These are phyloP conservation scores for Zalophus californianus DNA, from an alignment of 2,797 vertebrate species.

Conservation along the genomic window DNA sequence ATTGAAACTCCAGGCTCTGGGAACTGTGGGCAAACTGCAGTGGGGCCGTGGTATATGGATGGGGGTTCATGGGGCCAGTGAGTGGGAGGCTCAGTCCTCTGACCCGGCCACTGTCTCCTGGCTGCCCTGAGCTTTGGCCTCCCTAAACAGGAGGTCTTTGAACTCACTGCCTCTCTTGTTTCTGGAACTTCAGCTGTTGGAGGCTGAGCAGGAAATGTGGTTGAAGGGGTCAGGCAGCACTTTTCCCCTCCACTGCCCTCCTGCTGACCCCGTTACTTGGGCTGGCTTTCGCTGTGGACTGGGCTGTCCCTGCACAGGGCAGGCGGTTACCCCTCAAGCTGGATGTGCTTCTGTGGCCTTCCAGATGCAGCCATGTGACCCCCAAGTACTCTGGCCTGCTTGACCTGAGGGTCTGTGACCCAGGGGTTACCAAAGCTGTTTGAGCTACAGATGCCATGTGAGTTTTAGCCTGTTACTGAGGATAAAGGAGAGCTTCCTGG, in stretches of 20 bases:
- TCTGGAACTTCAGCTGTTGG: conserved; percentile 73
- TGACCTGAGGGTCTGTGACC: neutral
- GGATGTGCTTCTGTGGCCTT: neutral
- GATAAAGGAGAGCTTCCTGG: neutral
- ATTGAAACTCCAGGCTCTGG: neutral
- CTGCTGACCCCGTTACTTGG: conserved; percentile 61
- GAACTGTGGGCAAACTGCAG: fast-evolving
- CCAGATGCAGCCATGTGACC: neutral
- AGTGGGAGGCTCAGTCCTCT: neutral
- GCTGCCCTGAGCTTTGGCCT: conserved; percentile 59
- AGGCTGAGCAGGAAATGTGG: conserved; percentile 80
- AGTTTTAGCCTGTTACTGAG: neutral
- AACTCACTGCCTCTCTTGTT: conserved; percentile 78
- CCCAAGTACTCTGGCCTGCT: neutral
- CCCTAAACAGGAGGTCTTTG: conserved; percentile 80
- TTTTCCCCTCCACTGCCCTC: conserved; percentile 1
- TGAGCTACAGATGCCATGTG: neutral
- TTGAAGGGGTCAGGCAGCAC: conserved; percentile 73
- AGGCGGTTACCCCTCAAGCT: neutral
- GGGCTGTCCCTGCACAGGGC: neutral
- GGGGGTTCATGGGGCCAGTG: fast-evolving
- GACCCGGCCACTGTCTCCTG: conserved; percentile 77
- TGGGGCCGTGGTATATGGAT: neutral
- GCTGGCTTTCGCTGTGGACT: conserved; percentile 42
- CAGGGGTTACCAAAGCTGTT: neutral